A percentile compares a stretch with the other conserved stretches of the same genome.
Conservation (phyloP, 1,140 invertebrate genomes). For the Parapsyche elsis region DNA sequence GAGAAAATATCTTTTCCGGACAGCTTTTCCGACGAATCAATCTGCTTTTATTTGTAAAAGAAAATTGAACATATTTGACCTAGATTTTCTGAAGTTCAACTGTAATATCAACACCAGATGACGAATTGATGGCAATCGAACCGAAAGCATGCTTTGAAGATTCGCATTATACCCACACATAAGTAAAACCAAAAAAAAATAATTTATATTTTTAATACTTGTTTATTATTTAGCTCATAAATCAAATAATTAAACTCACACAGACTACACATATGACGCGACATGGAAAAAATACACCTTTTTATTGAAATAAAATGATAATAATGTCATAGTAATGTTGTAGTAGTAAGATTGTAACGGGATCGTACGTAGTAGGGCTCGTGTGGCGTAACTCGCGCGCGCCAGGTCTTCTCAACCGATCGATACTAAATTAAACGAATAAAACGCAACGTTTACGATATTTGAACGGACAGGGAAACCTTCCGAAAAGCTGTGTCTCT, state of each 20-base stretch:
- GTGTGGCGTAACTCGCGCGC: not conserved
- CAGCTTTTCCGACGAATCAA: too few relatives aligned
- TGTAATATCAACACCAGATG: too few relatives aligned
- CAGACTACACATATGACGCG: not conserved
- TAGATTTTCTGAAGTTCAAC: too few relatives aligned
- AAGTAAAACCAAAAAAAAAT: too few relatives aligned
- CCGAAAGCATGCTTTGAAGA: too few relatives aligned
- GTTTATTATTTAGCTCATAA: not conserved
- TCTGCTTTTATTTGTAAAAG: too few relatives aligned
- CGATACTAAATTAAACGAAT: not conserved
- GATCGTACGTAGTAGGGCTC: conserved; percentile 2
- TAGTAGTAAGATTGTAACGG: conserved; percentile 4
- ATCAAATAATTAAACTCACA: not conserved
- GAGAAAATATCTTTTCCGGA: too few relatives aligned
- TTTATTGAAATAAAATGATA: not conserved
- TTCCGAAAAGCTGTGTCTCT: too few relatives aligned
- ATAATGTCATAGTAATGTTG: not conserved
- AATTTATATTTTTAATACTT: not conserved
- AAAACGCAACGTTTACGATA: too few relatives aligned
- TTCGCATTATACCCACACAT: not conserved
- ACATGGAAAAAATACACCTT: not conserved
- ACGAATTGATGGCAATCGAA: too few relatives aligned
- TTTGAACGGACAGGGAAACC: too few relatives aligned
- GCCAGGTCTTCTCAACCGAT: not conserved
- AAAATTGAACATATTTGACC: too few relatives aligned